Evolutionary conservation across 2,113 vertebrate species (phyloP), one percentile per base, ranked within the genome.

Genomic region (Tachysurus vachellii): DNA sequence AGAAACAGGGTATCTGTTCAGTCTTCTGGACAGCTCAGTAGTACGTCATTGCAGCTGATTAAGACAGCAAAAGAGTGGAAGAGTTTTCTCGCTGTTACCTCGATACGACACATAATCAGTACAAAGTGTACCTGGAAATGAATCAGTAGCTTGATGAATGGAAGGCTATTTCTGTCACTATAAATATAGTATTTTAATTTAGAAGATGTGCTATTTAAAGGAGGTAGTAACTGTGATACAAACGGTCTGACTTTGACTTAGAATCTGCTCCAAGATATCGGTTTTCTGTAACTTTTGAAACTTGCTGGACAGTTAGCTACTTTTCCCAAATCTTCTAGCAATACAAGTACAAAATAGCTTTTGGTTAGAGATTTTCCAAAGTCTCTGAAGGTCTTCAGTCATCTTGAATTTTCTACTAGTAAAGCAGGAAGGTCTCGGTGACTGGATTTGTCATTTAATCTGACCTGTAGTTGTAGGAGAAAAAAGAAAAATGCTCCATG

Each of bases 1-100:
- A 86, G 85, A 82, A 81, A 47, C 53, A 31, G 54, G 36, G 53
- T 86, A 59, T 86, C 79, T 86, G 85, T 61, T 82, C 79, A 47
- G 79, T 73, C 54, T 73, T 86, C 26, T n/a, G 68, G 54, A 50
- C 85, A 82, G 26, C 42, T 86, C 54, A 23, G 36, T 17, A 73
- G 50, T 47, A 57, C n/a, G 83, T 75, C 70, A 75, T 13, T 80
- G 31, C 8, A 64, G 36, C 85, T 86, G 61, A 81, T 86, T 70
- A 59, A n/a, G 75, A 70, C 12, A 7, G 36, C 13, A 42, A 66
- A 13, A 54, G 59, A 54, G 47, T 68, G 61, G 62, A n/a, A 68
- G 62, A 82, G 57, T 14, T 44, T 62, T 26, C 80, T n/a, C 26
- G 16, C 64, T 23, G 44, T 31, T 50, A 83, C 7, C 47, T 17